These are phyloP conservation scores for Sinelater perroti DNA, from an alignment of 2,888 invertebrate genomes.

Conservation along the genomic window DNA sequence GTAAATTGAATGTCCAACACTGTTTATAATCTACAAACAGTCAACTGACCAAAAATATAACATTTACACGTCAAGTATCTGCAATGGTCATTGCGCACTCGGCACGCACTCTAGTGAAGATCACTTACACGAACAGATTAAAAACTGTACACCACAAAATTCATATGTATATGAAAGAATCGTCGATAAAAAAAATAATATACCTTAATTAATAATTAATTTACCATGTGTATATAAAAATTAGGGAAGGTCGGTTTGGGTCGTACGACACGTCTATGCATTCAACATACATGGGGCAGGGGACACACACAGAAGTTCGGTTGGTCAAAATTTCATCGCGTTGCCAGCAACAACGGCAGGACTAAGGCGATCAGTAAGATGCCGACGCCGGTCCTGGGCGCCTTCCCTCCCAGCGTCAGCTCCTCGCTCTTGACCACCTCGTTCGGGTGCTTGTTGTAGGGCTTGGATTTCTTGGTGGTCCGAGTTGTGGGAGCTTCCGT, in stretches of 20 bases:
- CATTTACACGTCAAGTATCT: constrained; percentile 55
- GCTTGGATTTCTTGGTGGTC: constrained; percentile 67
- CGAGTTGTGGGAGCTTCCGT: constrained; percentile 57
- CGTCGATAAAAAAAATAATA: constrained; percentile 50
- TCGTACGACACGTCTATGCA: constrained; percentile 35
- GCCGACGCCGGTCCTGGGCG: constrained; percentile 35
- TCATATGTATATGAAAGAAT: constrained; percentile 47
- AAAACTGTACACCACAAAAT: constrained; percentile 57
- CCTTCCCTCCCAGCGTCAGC: constrained; percentile 74
- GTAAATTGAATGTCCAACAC: constrained; percentile 57
- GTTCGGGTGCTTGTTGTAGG: constrained; percentile 84
- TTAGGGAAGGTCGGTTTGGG: constrained; percentile 48
- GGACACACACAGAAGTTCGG: constrained; percentile 33
- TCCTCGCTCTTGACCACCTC: constrained; percentile 95
- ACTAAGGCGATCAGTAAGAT: constrained; percentile 49
- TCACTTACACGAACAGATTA: constrained; percentile 51
- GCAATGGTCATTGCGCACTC: constrained; percentile 54
- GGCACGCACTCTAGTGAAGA: constrained; percentile 43
- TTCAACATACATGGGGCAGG: constrained; percentile 36
- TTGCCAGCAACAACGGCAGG: constrained; percentile 49
- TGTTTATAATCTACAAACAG: constrained; percentile 58
- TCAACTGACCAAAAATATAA: constrained; percentile 60
- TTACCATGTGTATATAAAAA: constrained; percentile 48
- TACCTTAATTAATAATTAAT: constrained; percentile 51
- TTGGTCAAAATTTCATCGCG: constrained; percentile 52